Conservation (phyloP, 2,113 vertebrate genomes). For the Osmerus mordax region DNA sequence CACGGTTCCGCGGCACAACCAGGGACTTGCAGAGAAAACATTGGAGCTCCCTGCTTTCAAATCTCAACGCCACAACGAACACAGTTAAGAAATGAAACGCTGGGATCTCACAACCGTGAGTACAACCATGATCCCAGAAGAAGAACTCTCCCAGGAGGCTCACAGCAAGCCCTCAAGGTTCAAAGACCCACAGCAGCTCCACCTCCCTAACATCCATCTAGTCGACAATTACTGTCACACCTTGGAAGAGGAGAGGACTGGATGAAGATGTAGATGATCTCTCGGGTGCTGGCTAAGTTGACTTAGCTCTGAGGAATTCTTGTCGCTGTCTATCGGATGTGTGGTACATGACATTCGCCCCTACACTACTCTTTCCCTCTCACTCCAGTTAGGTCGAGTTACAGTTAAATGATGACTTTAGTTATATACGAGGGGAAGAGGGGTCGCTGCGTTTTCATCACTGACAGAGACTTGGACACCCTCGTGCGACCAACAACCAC, state of each 20-base stretch:
- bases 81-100: too few species aligned
- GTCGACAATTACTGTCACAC: conserved; percentile 25
- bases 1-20: conserved; percentile 4
- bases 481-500: too few species aligned
- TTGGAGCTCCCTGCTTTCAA: too few species aligned
- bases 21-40: too few species aligned
- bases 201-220: conserved; percentile 36
- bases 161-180: conserved; percentile 27
- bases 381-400: background rate
- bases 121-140: conserved; percentile 35
- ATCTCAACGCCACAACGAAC: too few species aligned
- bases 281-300: conserved; percentile 39
- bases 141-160: conserved; percentile 30
- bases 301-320: conserved; percentile 34
- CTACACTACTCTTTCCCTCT: conserved; percentile 33
- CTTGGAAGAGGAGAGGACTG: conserved; percentile 23
- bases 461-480: too few species aligned
- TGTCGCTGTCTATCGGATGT: conserved; percentile 46
- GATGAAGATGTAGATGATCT: conserved; percentile 20
- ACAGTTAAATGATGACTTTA: background rate
- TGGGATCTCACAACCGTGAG: too few species aligned
- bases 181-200: conserved; percentile 24
- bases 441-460: too few species aligned
- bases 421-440: too few species aligned
- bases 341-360: conserved; percentile 13